Evolutionary conservation across 2,113 vertebrate species (phyloP).

Genomic region (Mola mola): DNA sequence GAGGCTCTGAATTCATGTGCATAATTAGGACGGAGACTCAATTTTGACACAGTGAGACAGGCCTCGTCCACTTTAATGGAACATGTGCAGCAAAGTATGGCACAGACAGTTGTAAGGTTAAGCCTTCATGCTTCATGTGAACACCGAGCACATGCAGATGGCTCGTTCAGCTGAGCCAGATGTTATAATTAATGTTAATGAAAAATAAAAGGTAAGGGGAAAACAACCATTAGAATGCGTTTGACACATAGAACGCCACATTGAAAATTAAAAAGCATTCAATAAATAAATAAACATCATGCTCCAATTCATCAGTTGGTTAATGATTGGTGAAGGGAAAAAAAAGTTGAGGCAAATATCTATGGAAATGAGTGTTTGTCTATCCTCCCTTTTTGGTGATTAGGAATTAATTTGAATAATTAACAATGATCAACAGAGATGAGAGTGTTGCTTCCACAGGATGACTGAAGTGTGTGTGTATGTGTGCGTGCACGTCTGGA

Average conservation of each 20-base stretch:
- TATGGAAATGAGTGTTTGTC: conserved; percentile 84
- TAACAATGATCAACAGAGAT: conserved; percentile 78
- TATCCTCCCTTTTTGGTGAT: conserved; percentile 78
- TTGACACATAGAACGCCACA: conserved; percentile 74
- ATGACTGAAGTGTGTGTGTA: conserved; percentile 42
- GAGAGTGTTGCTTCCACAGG: conserved; percentile 62
- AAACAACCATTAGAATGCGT: conserved; percentile 79
- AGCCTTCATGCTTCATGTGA: conserved; percentile 63
- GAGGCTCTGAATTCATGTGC: conserved; percentile 63
- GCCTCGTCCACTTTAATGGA: background rate
- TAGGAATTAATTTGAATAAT: conserved; percentile 83
- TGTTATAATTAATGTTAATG: conserved; percentile 87
- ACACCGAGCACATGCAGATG: conserved; percentile 74
- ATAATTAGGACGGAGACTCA: conserved; percentile 58
- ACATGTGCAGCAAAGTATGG: conserved; percentile 21
- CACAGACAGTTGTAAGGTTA: conserved; percentile 67
- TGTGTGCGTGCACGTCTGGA: conserved; percentile 3
- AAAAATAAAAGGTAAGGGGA: conserved; percentile 82
- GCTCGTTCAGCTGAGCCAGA: conserved; percentile 80
- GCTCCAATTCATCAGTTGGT: conserved; percentile 79
- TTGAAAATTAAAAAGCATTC: conserved; percentile 72
- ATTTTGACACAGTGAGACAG: conserved; percentile 8
- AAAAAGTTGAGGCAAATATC: conserved; percentile 71
- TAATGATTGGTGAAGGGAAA: conserved; percentile 69
- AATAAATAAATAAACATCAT: conserved; percentile 81